Percentiles rank a stretch among this genome's conserved stretches.
phyloP scores from a whole-genome alignment of 2,797 vertebrate species.

The Gambelia wislizenii region DNA sequence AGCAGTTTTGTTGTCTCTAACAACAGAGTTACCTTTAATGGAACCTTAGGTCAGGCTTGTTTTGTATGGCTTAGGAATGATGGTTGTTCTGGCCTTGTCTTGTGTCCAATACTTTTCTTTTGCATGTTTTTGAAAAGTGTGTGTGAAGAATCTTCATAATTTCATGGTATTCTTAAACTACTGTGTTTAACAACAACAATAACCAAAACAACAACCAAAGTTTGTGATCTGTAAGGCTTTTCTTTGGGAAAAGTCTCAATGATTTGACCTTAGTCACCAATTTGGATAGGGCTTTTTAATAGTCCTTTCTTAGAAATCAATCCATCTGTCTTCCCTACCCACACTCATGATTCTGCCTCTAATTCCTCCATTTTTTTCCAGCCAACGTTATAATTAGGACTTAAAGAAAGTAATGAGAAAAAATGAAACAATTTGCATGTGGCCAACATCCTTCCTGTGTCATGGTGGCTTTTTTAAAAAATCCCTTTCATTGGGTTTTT shows the following conservation, averaged over 20 bases:
- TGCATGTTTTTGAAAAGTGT: constrained; percentile 27
- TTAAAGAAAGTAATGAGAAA: constrained; percentile 70
- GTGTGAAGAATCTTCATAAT: constrained; percentile 45
- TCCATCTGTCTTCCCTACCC: constrained; percentile 53
- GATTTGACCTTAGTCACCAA: constrained; percentile 47
- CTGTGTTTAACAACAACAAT: neutral
- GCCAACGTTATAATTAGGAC: constrained; percentile 69
- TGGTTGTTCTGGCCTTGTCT: neutral
- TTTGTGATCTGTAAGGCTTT: neutral
- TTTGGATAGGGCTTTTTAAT: constrained; percentile 60
- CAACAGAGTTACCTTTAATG: neutral
- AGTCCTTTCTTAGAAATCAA: constrained; percentile 66
- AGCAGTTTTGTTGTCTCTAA: neutral
- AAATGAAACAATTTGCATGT: constrained; percentile 51
- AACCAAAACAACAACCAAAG: constrained; percentile 29
- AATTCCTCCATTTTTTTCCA: constrained; percentile 70
- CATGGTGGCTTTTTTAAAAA: constrained; percentile 57
- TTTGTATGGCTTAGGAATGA: neutral
- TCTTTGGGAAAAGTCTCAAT: constrained; percentile 52
- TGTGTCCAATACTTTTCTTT: neutral
- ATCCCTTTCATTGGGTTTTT: constrained; percentile 8
- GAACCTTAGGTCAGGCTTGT: neutral
- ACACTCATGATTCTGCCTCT: constrained; percentile 58
- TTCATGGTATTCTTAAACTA: constrained; percentile 43
- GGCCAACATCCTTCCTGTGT: constrained; percentile 50